A percentile compares a stretch with the other conserved stretches of the same genome.
phyloP scores from a whole-genome alignment of 2,888 invertebrate genomes.

The Tachina lurida region DNA sequence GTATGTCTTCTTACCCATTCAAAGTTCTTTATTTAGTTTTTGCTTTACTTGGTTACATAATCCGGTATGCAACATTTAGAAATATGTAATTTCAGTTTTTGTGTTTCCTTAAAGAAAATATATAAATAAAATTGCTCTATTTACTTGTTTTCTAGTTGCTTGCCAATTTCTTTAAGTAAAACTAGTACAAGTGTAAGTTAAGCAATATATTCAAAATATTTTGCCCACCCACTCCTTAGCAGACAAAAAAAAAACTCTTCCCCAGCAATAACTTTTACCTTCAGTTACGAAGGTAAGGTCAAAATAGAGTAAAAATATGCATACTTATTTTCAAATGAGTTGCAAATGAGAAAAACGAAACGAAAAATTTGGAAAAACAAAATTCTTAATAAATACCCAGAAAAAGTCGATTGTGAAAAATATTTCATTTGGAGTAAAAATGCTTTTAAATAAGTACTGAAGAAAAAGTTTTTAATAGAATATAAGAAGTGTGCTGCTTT shows the following conservation, averaged over 20 bases:
- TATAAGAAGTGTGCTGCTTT: too few relatives aligned
- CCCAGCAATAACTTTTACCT: slow-evolving; percentile 31
- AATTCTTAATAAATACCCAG: not conserved
- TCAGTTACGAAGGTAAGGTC: slow-evolving; percentile 41
- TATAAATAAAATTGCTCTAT: slow-evolving; percentile 20
- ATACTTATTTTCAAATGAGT: slow-evolving; percentile 7
- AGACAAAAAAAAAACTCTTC: slow-evolving; percentile 18
- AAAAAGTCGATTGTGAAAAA: not conserved
- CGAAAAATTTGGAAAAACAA: not conserved
- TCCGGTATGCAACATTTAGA: slow-evolving; percentile 34
- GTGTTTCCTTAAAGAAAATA: not conserved
- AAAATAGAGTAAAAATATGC: not conserved
- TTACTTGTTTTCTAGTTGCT: slow-evolving; percentile 27
- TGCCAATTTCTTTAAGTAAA: slow-evolving; percentile 21
- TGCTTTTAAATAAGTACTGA: too few relatives aligned
- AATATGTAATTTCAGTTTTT: slow-evolving; percentile 37
- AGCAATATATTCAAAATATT: slow-evolving; percentile 41
- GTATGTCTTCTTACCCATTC: not conserved
- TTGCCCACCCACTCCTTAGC: not conserved
- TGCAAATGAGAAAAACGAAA: not conserved
- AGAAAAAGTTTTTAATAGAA: too few relatives aligned
- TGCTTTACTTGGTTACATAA: slow-evolving; percentile 25
- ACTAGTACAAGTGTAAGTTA: slow-evolving; percentile 60
- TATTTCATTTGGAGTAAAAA: not conserved
- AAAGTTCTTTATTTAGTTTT: slow-evolving; percentile 10